Evolutionary conservation across 53 echinoderm and acorn worm genomes (phyloP).

Genomic region (Luidia sarsii): DNA sequence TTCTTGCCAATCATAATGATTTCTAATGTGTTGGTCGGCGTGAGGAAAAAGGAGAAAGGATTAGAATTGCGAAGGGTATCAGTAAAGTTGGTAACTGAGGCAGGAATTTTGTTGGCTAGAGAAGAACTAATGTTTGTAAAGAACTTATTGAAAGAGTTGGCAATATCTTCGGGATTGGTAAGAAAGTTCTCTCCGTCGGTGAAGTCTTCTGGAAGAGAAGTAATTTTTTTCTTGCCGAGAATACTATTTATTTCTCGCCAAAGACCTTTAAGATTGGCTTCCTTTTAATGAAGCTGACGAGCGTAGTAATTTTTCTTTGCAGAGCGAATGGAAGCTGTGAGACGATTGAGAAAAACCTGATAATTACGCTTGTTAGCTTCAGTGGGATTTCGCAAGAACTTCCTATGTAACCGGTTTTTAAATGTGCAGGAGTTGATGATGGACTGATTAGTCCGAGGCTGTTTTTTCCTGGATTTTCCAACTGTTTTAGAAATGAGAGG

Average conservation of each 20-base stretch:
- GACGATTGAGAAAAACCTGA: too few relatives aligned
- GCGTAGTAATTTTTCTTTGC: too few relatives aligned
- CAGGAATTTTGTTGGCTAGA: constrained; percentile 6
- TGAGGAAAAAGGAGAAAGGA: background rate
- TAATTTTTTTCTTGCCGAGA: constrained; percentile 7
- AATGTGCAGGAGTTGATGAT: background rate
- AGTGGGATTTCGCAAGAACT: constrained; percentile 2
- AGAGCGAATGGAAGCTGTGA: too few relatives aligned
- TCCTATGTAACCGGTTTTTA: background rate
- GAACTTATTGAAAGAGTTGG: constrained; percentile 6
- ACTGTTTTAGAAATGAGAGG: constrained; percentile 3
- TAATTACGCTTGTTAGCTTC: too few relatives aligned
- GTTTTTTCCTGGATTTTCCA: background rate
- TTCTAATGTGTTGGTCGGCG: too few relatives aligned
- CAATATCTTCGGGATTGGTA: constrained; percentile 7
- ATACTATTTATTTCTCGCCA: constrained; percentile 24
- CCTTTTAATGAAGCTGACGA: background rate
- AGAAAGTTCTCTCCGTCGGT: background rate
- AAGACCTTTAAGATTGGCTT: background rate
- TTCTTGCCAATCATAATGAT: constrained; percentile 1
- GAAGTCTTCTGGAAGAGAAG: background rate
- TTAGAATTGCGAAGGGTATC: background rate
- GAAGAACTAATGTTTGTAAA: constrained; percentile 17
- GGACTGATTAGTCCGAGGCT: constrained; percentile 7
- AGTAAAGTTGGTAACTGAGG: background rate